Evolutionary conservation across 2,113 vertebrate genomes (phyloP).

Genomic region (Oriolus oriolus): DNA sequence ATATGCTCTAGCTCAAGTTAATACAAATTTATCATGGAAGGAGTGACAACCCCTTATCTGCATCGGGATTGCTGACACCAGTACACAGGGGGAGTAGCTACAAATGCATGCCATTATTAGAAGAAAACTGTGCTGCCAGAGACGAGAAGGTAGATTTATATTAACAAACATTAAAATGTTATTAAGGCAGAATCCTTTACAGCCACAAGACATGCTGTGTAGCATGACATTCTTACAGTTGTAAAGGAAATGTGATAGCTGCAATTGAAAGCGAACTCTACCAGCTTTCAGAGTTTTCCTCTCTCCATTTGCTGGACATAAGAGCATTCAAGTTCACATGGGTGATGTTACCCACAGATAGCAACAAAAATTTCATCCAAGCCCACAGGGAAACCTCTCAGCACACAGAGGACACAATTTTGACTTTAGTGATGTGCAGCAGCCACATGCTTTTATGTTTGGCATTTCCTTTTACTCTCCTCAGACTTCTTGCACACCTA

Average conservation of each 20-base stretch:
- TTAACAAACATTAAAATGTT: not conserved
- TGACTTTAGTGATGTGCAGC: not conserved
- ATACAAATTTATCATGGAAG: not conserved
- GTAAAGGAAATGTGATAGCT: not conserved
- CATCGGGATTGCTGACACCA: not conserved
- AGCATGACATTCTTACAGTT: not conserved
- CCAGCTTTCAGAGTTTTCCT: not conserved
- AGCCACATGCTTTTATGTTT: not conserved
- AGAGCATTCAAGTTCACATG: not conserved
- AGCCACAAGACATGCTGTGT: not conserved
- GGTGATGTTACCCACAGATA: not conserved
- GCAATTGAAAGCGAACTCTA: not conserved
- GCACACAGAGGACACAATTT: not conserved
- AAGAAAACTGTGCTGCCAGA: not conserved
- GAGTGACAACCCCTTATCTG: not conserved
- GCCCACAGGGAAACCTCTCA: not conserved
- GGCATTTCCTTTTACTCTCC: not conserved
- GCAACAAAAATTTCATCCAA: not conserved
- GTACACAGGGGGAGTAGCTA: not conserved
- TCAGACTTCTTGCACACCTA: not conserved
- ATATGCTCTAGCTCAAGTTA: not conserved
- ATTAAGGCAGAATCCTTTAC: constrained; percentile 6
- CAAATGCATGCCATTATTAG: not conserved
- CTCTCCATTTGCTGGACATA: not conserved
- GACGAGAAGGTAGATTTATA: not conserved